These are phyloP conservation scores for Paradisaea rubra DNA, from an alignment of 2,113 vertebrate genomes.

Conservation along the genomic window DNA sequence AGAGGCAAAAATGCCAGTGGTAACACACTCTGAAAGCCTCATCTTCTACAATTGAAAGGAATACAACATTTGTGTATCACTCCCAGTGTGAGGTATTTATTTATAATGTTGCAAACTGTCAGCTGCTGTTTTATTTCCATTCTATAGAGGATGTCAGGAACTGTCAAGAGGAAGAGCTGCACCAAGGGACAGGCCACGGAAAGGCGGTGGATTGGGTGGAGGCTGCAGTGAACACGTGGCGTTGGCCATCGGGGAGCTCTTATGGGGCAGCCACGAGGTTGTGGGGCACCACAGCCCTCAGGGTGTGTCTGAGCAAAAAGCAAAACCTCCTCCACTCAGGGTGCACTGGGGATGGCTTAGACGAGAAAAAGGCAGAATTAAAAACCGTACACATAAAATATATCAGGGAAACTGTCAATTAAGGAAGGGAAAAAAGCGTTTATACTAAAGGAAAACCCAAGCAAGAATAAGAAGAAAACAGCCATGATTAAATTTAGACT, in stretches of 20 bases:
- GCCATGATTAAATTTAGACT: neutral
- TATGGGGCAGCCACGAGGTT: neutral
- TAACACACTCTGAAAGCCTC: slow-evolving; percentile 35
- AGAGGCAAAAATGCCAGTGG: slow-evolving; percentile 7
- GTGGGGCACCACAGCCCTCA: neutral
- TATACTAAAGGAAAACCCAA: neutral
- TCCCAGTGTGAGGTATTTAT: slow-evolving; percentile 39
- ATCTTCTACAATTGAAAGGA: slow-evolving; percentile 46
- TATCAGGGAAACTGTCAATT: neutral
- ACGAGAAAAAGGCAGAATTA: neutral
- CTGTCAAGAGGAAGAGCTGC: slow-evolving; percentile 9
- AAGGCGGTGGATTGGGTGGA: neutral
- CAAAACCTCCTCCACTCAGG: neutral
- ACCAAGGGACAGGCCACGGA: neutral
- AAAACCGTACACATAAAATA: neutral
- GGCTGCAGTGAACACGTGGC: rapidly evolving
- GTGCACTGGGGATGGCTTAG: neutral
- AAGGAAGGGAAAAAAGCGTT: neutral
- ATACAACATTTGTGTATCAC: slow-evolving; percentile 40
- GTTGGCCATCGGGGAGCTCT: neutral
- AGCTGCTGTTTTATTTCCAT: neutral
- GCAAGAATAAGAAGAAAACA: neutral
- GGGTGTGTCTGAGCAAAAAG: neutral
- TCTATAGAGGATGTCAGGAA: neutral
- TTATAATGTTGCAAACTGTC: slow-evolving; percentile 43